These are phyloP conservation scores for Nyctereutes procyonoides DNA, from an alignment of 2,113 vertebrate species.

Conservation along the genomic window DNA sequence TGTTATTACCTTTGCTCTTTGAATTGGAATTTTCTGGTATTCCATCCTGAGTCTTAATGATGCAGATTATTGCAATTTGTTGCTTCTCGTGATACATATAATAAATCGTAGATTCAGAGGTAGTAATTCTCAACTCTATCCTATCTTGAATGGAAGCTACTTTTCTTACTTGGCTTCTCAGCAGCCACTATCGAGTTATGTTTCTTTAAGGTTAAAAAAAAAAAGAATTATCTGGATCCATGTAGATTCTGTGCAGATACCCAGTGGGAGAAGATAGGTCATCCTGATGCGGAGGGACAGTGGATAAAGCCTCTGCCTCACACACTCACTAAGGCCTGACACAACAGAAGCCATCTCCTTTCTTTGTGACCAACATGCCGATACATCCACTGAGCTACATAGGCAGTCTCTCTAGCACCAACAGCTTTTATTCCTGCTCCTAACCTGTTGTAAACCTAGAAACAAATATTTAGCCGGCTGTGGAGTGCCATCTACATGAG, in stretches of 20 bases:
- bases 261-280: neutral
- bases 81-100: neutral
- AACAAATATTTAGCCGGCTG: conserved; percentile 77
- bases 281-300: accelerated
- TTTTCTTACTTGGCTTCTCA: conserved; percentile 9
- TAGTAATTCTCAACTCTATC: neutral
- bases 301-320: neutral
- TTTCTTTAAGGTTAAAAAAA: neutral
- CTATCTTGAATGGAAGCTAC: neutral
- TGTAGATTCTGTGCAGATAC: neutral
- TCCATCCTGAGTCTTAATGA: neutral
- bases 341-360: conserved; percentile 9
- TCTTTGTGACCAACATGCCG: neutral
- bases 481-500: conserved; percentile 48
- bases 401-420: neutral
- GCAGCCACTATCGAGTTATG: neutral
- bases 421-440: conserved; percentile 40
- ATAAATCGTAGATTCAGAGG: neutral
- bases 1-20: neutral
- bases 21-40: conserved; percentile 4
- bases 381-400: neutral
- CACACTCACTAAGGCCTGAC: neutral
- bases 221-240: neutral
- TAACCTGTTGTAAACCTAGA: conserved; percentile 63
- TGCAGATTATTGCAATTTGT: neutral